Evolutionary conservation across 92 coral and sea anemone species (phyloP).

Genomic region (Bergia sp.): DNA sequence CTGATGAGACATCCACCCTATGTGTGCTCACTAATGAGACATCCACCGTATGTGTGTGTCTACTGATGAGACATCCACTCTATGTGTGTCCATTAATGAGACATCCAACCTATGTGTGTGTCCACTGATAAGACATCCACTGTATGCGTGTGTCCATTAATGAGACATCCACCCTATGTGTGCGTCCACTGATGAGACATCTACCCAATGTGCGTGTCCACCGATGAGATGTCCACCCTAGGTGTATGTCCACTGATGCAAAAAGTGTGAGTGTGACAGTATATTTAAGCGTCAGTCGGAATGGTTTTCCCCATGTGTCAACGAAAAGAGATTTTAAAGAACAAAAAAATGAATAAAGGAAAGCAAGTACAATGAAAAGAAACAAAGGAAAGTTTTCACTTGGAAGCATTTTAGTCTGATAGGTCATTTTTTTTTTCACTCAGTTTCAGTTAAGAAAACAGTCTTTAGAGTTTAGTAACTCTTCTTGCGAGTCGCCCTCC

Average conservation of each 20-base stretch:
- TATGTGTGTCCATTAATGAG: background rate
- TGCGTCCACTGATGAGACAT: background rate
- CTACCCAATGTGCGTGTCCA: background rate
- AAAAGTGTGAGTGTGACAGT: background rate
- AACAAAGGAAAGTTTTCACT: background rate
- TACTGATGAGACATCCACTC: too few relatives aligned
- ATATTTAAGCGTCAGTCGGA: background rate
- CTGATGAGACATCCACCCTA: too few relatives aligned
- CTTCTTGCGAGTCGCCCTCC: background rate
- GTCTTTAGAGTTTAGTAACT: background rate
- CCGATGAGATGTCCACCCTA: background rate
- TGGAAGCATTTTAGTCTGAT: background rate
- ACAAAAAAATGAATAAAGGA: background rate
- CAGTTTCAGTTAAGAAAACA: background rate
- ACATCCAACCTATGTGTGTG: background rate
- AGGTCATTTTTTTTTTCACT: background rate
- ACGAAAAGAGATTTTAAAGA: background rate
- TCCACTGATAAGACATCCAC: background rate
- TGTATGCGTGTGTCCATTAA: background rate
- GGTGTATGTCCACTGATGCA: background rate
- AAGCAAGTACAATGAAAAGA: background rate
- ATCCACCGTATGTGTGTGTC: too few relatives aligned
- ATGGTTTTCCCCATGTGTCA: background rate
- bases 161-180: background rate
- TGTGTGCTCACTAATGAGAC: too few relatives aligned